A percentile compares a stretch with the other conserved stretches of the same genome.
Evolutionary conservation across 2,797 vertebrate genomes (phyloP).

Genomic region (Thripadectes ignobilis): DNA sequence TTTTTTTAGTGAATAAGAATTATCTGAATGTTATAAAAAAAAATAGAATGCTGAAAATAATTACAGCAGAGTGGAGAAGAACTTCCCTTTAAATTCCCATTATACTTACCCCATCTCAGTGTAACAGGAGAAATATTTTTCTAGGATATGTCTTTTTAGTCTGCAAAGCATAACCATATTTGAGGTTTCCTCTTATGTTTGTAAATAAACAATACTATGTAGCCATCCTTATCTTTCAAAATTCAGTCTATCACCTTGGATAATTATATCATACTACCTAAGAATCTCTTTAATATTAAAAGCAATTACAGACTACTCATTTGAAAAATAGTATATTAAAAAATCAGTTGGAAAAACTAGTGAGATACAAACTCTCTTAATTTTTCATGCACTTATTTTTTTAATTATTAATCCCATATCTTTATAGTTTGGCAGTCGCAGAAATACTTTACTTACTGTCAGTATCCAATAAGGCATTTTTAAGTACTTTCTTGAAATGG

Average conservation of each 20-base stretch:
- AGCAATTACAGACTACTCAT: background rate
- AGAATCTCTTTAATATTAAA: background rate
- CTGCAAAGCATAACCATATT: background rate
- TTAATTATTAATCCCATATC: background rate
- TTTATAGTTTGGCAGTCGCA: background rate
- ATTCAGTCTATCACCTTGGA: background rate
- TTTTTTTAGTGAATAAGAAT: background rate
- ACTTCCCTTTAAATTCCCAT: background rate
- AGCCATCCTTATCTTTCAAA: background rate
- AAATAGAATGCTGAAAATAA: background rate
- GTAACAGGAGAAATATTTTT: constrained; percentile 17
- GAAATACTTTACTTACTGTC: background rate
- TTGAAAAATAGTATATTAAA: background rate
- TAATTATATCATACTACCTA: background rate
- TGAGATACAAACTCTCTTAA: background rate
- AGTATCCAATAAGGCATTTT: background rate
- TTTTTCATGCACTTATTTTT: background rate
- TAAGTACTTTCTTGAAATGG: background rate
- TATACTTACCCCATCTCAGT: background rate
- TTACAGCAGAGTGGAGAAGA: background rate
- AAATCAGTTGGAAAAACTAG: background rate
- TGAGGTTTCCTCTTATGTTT: background rate
- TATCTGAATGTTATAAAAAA: background rate
- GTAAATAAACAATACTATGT: background rate
- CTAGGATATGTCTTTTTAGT: background rate